Percentiles rank a stretch among this genome's conserved stretches.
phyloP scores from a whole-genome alignment of 2,797 vertebrate species.

The Pitangus sulphuratus region DNA sequence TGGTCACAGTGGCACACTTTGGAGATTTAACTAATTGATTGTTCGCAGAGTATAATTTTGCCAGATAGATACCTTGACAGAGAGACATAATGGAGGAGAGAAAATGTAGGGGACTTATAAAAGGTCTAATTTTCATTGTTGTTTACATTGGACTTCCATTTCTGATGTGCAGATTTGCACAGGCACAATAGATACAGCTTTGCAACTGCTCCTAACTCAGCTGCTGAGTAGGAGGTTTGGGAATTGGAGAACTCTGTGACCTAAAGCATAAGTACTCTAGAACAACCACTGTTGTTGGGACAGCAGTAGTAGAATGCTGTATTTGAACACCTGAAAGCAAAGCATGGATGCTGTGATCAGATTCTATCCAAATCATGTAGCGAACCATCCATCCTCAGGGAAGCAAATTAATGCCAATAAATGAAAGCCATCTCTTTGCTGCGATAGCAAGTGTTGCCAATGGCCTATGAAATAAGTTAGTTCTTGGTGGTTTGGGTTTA shows the following conservation, averaged over 20 bases:
- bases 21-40: neutral
- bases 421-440: neutral
- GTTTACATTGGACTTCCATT: neutral
- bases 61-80: neutral
- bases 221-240: neutral
- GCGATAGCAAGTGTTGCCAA: neutral
- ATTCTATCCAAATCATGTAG: neutral
- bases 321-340: conserved; percentile 10
- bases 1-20: neutral
- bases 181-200: neutral
- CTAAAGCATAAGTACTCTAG: neutral
- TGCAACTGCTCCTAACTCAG: neutral
- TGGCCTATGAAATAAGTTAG: conserved; percentile 50
- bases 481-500: conserved; percentile 55
- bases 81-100: neutral
- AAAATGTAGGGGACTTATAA: neutral
- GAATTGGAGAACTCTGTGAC: neutral
- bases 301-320: neutral
- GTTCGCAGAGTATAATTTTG: neutral
- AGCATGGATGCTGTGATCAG: conserved; percentile 8
- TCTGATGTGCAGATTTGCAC: neutral
- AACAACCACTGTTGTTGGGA: neutral
- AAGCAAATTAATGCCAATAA: conserved; percentile 22
- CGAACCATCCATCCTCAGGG: neutral
- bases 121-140: neutral